A percentile compares a stretch with the other conserved stretches of the same genome.
Conservation (phyloP, 1,140 invertebrate species). For the Panagrolaimus sp. region DNA sequence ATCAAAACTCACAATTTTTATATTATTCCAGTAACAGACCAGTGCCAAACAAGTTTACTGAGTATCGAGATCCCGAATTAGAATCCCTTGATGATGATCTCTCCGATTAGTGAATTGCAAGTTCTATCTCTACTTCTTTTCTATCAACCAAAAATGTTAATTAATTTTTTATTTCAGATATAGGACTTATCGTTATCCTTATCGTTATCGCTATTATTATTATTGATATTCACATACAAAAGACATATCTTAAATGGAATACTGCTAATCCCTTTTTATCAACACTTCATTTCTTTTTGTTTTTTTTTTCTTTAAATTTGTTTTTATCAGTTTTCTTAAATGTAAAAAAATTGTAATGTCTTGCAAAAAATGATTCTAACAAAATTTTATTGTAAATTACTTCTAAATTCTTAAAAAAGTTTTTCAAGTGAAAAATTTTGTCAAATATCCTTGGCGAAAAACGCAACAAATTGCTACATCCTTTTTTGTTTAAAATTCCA, state of each 20-base stretch:
- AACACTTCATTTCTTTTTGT: slow-evolving; percentile 7
- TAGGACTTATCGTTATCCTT: no score
- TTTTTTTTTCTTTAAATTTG: neutral
- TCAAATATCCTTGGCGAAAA: no score
- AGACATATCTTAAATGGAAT: slow-evolving; percentile 12
- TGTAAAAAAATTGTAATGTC: no score
- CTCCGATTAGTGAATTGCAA: slow-evolving; percentile 14
- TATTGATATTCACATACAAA: neutral
- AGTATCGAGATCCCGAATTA: slow-evolving; percentile 51
- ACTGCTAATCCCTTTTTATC: slow-evolving; percentile 1
- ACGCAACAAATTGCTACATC: no score
- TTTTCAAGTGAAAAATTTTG: neutral
- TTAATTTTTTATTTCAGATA: neutral
- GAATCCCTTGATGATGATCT: slow-evolving; percentile 52
- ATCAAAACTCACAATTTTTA: neutral
- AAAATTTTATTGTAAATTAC: no score
- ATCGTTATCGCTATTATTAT: slow-evolving; percentile 4
- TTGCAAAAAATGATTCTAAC: no score
- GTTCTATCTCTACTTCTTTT: slow-evolving; percentile 10
- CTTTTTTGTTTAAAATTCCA: no score
- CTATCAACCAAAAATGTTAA: neutral
- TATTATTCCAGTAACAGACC: slow-evolving; percentile 47
- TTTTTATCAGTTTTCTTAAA: no score
- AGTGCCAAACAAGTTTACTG: slow-evolving; percentile 47
- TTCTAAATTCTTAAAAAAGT: neutral